Base-by-base conservation (phyloP, 2,888 invertebrate genomes). In the Mesoligia furuncula region DNA sequence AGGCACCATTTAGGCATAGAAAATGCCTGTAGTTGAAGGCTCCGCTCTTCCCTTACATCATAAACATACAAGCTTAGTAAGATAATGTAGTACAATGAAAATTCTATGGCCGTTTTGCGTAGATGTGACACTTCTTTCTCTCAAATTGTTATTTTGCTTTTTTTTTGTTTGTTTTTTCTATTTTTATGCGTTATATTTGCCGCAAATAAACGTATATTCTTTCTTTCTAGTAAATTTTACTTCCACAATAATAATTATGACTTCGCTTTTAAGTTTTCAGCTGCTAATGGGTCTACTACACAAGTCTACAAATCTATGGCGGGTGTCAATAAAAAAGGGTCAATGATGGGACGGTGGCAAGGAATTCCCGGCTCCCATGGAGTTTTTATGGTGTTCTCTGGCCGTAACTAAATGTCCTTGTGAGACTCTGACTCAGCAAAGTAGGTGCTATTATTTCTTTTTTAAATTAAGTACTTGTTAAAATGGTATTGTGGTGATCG, bases 371-470 rank as follows among this genome's bases (percentile, higher is more conserved):
- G 93, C 91, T 95, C 95, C 95, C 95, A 95, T 93, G 94, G 93
- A 80, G 91, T 95, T 95, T 96, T 95, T 94, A 87, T 93, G 91
- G 90, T 91, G 92, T 92, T 92, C 90, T 87, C 90, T 84, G 83
- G 78, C 94, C 96, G 94, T 95, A 91, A 91, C 95, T 92, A 95
- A 96, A 93, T 93, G 92, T 93, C 95, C 93, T 95, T 94, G 93
- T 93, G 90, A 88, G 83, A 83, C 86, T 78, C 89, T 93, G 94
- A 94, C 90, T 93, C 92, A 91, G 93, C 93, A 79, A 87, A 85
- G 84, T 83, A 88, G 88, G 87, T 88, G 86, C 83, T 81, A 86
- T 88, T 85, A 75, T 86, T 81, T 81, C 77, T 86, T 88, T 83
- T 83, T 81, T 51, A 69, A 77, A 81, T 85, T 57, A 67, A 72